Percentiles rank a stretch among this genome's conserved stretches.
Conservation (phyloP, 1,140 invertebrate genomes). For the Panonychus citri region DNA sequence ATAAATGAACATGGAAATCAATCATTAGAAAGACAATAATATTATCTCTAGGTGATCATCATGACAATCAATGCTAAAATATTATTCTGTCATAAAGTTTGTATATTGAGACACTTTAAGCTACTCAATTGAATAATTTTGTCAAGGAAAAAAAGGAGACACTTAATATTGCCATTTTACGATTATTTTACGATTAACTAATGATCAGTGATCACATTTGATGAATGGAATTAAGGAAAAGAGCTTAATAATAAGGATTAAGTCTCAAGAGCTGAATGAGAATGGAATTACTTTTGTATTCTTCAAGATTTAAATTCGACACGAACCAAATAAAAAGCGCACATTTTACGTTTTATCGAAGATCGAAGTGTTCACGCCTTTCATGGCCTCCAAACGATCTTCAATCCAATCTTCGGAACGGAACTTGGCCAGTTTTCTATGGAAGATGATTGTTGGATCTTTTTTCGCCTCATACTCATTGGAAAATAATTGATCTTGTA, state of each 20-base stretch:
- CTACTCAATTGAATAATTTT: too few relatives aligned
- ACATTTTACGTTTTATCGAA: slow-evolving; percentile 66
- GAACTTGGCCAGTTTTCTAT: slow-evolving; percentile 72
- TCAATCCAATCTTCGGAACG: slow-evolving; percentile 73
- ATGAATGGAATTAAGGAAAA: too few relatives aligned
- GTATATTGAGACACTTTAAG: too few relatives aligned
- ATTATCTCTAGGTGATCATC: too few relatives aligned
- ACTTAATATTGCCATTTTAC: too few relatives aligned
- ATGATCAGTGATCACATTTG: too few relatives aligned
- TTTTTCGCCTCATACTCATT: slow-evolving; percentile 81
- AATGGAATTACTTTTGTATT: slow-evolving; percentile 97
- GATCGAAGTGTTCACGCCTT: slow-evolving; percentile 22
- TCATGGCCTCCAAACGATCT: slow-evolving; percentile 53
- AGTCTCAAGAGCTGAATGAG: slow-evolving; percentile 42
- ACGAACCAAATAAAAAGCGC: slow-evolving; percentile 92
- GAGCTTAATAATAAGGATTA: too few relatives aligned
- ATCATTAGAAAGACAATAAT: slow-evolving; percentile 52
- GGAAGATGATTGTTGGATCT: slow-evolving; percentile 77
- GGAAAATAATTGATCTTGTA: slow-evolving; percentile 73
- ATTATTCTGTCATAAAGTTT: too few relatives aligned
- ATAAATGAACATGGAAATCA: neutral
- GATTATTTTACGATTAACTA: too few relatives aligned
- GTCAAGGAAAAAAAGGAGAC: too few relatives aligned
- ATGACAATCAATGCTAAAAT: too few relatives aligned
- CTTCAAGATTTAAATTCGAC: slow-evolving; percentile 99